Evolutionary conservation across 2,888 invertebrate genomes (phyloP), one percentile per base, ranked within the genome.

Genomic region (Criorhina ranunculi): DNA sequence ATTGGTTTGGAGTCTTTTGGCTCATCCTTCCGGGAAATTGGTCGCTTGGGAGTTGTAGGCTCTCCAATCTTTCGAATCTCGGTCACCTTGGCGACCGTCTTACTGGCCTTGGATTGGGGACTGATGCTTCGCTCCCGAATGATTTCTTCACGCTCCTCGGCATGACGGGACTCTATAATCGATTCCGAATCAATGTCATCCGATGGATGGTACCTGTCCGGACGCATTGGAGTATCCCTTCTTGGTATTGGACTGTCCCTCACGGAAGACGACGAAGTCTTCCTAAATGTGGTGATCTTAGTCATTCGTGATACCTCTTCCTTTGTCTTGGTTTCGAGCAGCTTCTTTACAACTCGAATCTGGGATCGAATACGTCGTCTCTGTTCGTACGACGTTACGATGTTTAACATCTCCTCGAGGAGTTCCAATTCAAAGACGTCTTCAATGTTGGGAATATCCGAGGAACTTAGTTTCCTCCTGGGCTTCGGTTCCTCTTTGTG

Each of bases 351-450:
- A 15, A 95, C 90, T 85, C 96, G 93, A 81, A 96, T 96, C 91
- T 96, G 96, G 2, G 95, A 93, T 83, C 96, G 93, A 70, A 97
- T 95, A 87, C 95, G 94, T 85, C 96, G 94, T 87, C 96, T 93
- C 88, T 96, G 93, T 89, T 96, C 96, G 90, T 96, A 96, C 83
- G 95, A 95, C 69, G 94, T 94, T 76, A 96, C 95, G 89, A 94
- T 95, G 92, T 96, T 95, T 91, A 96, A 92, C 93, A 96, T 93
- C 92, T 94, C 93, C 91, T 96, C 96, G 77, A 96, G 93, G 87
- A 95, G 92, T 89, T 94, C 93, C 87, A 96, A 89, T 88, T 96
- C 95, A 87, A 93, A 95, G 86, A 96, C 95, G 87, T 95, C 95
- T 91, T 96, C 96, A 87, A 96, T 94, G 87, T 93, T 93, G n/a